These are phyloP conservation scores for Muscidifurax raptorellus DNA, from an alignment of 1,140 invertebrate species.

Conservation along the genomic window DNA sequence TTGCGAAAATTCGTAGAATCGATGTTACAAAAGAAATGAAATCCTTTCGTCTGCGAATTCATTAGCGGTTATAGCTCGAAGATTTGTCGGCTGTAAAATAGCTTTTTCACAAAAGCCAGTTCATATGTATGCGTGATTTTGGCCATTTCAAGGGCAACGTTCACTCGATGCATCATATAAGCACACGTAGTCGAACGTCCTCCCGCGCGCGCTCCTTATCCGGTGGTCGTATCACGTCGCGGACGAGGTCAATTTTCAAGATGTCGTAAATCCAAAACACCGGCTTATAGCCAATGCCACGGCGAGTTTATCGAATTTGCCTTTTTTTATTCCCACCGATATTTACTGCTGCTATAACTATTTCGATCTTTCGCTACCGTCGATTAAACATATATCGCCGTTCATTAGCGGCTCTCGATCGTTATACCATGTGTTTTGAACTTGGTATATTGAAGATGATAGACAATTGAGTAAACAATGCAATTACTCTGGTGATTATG, in stretches of 20 bases:
- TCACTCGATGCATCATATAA: background rate
- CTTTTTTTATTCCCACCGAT: background rate
- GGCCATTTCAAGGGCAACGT: background rate
- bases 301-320: background rate
- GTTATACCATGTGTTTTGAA: too few relatives aligned
- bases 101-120: background rate
- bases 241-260: background rate
- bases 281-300: background rate
- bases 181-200: too few relatives aligned
- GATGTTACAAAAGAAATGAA: too few relatives aligned
- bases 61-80: background rate
- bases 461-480: background rate
- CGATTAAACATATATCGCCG: background rate
- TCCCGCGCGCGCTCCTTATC: too few relatives aligned
- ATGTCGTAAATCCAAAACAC: background rate
- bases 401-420: background rate
- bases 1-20: too few relatives aligned
- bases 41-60: background rate
- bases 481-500: slow-evolving; percentile 10
- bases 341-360: too few relatives aligned
- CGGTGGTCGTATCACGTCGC: too few relatives aligned
- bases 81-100: background rate
- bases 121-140: background rate
- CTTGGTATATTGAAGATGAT: too few relatives aligned
- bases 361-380: too few relatives aligned